Percentiles rank a stretch among this genome's conserved stretches.
phyloP scores from a whole-genome alignment of 2,797 vertebrate species.

The Botia almorhae region DNA sequence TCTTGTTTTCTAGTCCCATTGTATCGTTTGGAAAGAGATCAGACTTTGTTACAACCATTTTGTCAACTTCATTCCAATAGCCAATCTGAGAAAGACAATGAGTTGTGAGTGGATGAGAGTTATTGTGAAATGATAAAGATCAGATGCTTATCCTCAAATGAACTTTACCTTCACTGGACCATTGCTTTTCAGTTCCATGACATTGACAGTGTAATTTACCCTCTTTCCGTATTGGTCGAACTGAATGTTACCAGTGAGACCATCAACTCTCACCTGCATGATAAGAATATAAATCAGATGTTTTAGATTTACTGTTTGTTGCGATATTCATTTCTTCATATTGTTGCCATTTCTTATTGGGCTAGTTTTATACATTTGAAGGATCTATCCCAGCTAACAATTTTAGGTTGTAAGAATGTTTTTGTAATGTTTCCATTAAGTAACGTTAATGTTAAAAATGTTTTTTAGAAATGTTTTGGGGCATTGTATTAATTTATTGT shows the following conservation, averaged over 20 bases:
- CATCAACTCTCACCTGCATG: slow-evolving; percentile 93
- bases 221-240: slow-evolving; percentile 98
- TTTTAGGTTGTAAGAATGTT: too few relatives aligned
- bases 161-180: slow-evolving; percentile 92
- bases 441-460: too few relatives aligned
- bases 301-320: neutral
- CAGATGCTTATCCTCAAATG: neutral
- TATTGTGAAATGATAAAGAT: neutral
- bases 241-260: slow-evolving; percentile 96
- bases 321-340: too few relatives aligned
- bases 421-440: too few relatives aligned
- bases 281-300: neutral
- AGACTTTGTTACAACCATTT: slow-evolving; percentile 96
- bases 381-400: neutral
- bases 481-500: too few relatives aligned
- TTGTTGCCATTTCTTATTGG: neutral
- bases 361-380: neutral
- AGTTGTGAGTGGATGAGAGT: neutral
- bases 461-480: too few relatives aligned
- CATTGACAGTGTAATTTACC: slow-evolving; percentile 96
- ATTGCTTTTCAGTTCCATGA: slow-evolving; percentile 97
- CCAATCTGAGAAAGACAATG: slow-evolving; percentile 83
- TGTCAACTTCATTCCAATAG: slow-evolving; percentile 98
- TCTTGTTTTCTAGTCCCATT: slow-evolving; percentile 97
- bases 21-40: slow-evolving; percentile 92